Evolutionary conservation across 2,888 invertebrate species (phyloP).

Genomic region (Tinea semifulvella): DNA sequence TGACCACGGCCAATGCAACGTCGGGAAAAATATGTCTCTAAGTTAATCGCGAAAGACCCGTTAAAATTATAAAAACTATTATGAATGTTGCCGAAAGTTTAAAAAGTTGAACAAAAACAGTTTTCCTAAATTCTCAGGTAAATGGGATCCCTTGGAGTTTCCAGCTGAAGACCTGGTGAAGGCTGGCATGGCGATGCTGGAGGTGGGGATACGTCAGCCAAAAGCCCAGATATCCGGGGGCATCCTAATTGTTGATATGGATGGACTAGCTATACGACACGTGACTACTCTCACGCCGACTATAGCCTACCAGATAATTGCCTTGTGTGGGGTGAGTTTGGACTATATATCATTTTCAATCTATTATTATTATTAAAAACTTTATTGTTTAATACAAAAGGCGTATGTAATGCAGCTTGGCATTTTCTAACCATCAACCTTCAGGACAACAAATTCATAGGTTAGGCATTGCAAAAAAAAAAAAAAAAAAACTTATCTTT

Average conservation of each 20-base stretch:
- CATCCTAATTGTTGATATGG: constrained; percentile 42
- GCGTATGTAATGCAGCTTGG: too few species aligned
- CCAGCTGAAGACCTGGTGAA: constrained; percentile 43
- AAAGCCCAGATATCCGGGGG: constrained; percentile 46
- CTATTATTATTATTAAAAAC: too few species aligned
- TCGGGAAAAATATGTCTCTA: too few species aligned
- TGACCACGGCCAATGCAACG: too few species aligned
- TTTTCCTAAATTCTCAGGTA: constrained; percentile 32
- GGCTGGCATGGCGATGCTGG: constrained; percentile 36
- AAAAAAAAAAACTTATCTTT: too few species aligned
- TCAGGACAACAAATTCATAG: too few species aligned
- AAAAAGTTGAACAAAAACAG: too few species aligned
- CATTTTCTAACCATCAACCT: too few species aligned
- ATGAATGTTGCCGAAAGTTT: too few species aligned
- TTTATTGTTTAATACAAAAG: background rate
- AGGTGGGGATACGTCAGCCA: constrained; percentile 44
- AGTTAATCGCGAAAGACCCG: too few species aligned
- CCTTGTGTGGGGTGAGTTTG: constrained; percentile 41
- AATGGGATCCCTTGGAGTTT: constrained; percentile 46
- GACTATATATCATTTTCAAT: constrained; percentile 12
- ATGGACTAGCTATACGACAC: constrained; percentile 39
- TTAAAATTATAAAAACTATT: too few species aligned
- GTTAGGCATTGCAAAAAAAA: too few species aligned
- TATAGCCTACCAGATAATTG: constrained; percentile 49
- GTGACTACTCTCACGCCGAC: constrained; percentile 44